Evolutionary conservation across 2,888 invertebrate species (phyloP).

Genomic region (Ichneumoninae sp.): DNA sequence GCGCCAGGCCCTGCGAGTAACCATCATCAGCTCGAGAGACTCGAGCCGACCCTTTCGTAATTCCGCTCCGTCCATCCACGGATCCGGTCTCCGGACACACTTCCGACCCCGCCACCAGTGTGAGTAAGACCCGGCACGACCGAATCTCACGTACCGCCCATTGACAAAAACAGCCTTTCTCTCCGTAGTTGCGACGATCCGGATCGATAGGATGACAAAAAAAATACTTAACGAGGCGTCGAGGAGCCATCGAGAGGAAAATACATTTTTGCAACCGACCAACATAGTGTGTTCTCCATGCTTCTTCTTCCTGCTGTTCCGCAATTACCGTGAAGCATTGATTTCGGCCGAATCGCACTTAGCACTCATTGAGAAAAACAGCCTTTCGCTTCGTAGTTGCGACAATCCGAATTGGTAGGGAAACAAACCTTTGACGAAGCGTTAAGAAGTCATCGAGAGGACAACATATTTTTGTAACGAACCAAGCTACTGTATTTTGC

Average conservation of each 20-base stretch:
- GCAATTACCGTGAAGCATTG: constrained; percentile 32
- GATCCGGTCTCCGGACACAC: constrained; percentile 58
- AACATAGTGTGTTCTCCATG: no score
- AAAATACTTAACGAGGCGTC: not conserved
- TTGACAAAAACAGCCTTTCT: constrained; percentile 7
- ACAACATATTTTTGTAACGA: no score
- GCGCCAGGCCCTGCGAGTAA: constrained; percentile 48
- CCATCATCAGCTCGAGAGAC: constrained; percentile 58
- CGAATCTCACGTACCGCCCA: not conserved
- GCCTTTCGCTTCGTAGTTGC: no score
- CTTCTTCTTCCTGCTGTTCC: not conserved
- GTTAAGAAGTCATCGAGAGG: no score
- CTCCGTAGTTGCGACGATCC: not conserved
- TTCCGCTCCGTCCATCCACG: constrained; percentile 59
- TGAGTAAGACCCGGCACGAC: constrained; percentile 9
- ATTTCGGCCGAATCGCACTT: not conserved
- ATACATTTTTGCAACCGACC: no score
- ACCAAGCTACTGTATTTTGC: no score
- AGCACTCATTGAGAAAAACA: no score
- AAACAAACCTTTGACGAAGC: not conserved
- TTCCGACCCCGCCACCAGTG: constrained; percentile 37
- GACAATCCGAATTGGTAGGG: no score
- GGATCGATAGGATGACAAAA: not conserved
- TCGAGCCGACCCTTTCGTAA: constrained; percentile 63
- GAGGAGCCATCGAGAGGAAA: not conserved